Conservation (phyloP, 2,888 invertebrate species). For the Phlogophora meticulosa region DNA sequence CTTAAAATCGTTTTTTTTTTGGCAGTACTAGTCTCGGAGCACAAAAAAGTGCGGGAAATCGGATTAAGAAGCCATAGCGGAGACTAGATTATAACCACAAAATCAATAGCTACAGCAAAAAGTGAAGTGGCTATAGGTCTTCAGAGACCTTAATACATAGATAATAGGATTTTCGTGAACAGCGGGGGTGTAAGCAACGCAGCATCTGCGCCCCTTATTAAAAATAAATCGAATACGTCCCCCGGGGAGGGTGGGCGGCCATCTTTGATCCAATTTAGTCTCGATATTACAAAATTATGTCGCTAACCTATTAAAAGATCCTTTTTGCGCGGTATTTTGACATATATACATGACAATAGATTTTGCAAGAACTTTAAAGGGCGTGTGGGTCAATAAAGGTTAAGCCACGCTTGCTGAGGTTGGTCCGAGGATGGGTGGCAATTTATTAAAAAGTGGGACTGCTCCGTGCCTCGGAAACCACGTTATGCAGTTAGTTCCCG, state of each 20-base stretch:
- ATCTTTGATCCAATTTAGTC: slow-evolving; percentile 61
- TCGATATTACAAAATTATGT: slow-evolving; percentile 48
- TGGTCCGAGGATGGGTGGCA: too few species aligned
- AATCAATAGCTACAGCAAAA: neutral
- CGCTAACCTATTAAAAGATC: slow-evolving; percentile 5
- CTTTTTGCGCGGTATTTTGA: slow-evolving; percentile 9
- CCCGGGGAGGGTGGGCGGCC: slow-evolving; percentile 52
- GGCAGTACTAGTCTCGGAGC: neutral
- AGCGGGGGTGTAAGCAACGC: slow-evolving; percentile 28
- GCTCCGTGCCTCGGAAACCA: too few species aligned
- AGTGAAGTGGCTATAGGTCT: neutral
- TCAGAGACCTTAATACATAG: slow-evolving; percentile 15
- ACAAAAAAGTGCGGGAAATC: slow-evolving; percentile 44
- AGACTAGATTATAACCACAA: slow-evolving; percentile 19
- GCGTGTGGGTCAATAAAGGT: too few species aligned
- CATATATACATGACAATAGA: neutral
- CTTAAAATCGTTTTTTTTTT: slow-evolving; percentile 19
- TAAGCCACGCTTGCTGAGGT: too few species aligned
- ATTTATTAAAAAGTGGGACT: too few species aligned
- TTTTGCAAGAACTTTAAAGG: neutral
- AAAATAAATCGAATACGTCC: slow-evolving; percentile 69
- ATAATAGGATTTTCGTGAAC: slow-evolving; percentile 56
- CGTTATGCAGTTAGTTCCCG: too few species aligned
- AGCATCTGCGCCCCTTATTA: slow-evolving; percentile 74
- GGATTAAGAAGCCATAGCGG: slow-evolving; percentile 43